phyloP scores from a whole-genome alignment of 2,797 vertebrate genomes.

The Glyptemys insculpta region DNA sequence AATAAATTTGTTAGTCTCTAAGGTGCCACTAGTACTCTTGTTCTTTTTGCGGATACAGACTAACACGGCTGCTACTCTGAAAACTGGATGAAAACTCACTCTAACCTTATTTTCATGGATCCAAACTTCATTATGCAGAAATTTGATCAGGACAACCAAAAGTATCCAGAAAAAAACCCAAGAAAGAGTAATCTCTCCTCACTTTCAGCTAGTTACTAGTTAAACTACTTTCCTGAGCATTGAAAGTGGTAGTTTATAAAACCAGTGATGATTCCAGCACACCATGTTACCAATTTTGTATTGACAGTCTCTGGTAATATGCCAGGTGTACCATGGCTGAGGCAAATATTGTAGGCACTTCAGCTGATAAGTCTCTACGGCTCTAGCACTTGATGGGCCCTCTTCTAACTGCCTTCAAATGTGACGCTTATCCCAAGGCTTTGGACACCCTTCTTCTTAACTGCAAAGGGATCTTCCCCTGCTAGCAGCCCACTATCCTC shows the following conservation, averaged over 20 bases:
- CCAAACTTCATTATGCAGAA: constrained; percentile 22
- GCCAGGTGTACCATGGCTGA: constrained; percentile 41
- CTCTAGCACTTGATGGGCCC: not conserved
- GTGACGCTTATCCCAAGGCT: constrained; percentile 14
- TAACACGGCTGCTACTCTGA: no score
- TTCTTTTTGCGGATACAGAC: no score
- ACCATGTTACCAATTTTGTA: not conserved
- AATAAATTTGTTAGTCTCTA: no score
- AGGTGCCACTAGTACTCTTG: no score
- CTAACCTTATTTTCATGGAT: not conserved
- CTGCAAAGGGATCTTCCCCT: constrained; percentile 42
- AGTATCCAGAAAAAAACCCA: not conserved
- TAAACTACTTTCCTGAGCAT: no score
- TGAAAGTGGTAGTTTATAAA: no score
- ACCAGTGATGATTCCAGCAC: not conserved
- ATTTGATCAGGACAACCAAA: not conserved
- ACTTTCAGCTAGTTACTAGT: not conserved
- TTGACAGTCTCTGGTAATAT: not conserved
- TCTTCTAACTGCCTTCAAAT: not conserved
- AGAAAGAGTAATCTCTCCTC: not conserved
- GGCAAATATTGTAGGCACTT: constrained; percentile 27
- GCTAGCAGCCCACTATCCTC: not conserved
- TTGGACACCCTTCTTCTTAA: constrained; percentile 4
- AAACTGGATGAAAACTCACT: not conserved
- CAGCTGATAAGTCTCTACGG: not conserved